Evolutionary conservation across 2,113 vertebrate species (phyloP), one percentile per base, ranked within the genome.

Genomic region (Calypte anna): DNA sequence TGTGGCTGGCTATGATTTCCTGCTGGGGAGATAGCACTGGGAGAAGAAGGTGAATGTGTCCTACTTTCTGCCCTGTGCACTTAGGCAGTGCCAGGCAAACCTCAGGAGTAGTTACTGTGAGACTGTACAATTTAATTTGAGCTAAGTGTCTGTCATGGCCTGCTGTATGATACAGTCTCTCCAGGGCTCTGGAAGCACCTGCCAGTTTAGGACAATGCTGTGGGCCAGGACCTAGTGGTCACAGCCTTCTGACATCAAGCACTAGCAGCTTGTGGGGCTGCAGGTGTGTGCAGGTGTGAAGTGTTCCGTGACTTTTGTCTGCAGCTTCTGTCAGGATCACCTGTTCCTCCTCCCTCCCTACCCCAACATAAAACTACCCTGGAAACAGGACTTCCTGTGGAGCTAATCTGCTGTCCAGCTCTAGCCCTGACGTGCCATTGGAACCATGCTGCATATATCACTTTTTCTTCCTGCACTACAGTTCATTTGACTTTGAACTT

Each of bases 401-500:
- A 91, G 24, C 51, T 76, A 24, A 72, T 88, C 55, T 23, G 12
- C 58, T 83, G 72, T 59, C 74, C 76, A 90, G 46, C 73, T 91
- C 53, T 77, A 74, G 80, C 44, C 73, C 69, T 93, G 94, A 90
- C 76, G 91, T 94, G 73, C 86, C 51, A 36, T 81, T 93, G 92
- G 88, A 92, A 88, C 82, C 24, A 21, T 38, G 80, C 82, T 90
- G 73, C 68, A 15, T 74, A 63, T 48, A 27, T 81, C 92, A 88
- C 63, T 93, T 83, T 77, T 64, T 95, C 88, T 92, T 82, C 53
- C 53, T 95, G 79, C 73, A 70, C 72, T 91, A 18, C 70, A 95
- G 85, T 96, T 94, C 91, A 83, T 92, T 96, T 91, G 91, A 91
- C 82, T 96, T 96, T 83, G 91, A 93, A 92, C 90, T 92, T 77